Conservation (phyloP, 2,113 vertebrate genomes). For the Aramus guarauna region DNA sequence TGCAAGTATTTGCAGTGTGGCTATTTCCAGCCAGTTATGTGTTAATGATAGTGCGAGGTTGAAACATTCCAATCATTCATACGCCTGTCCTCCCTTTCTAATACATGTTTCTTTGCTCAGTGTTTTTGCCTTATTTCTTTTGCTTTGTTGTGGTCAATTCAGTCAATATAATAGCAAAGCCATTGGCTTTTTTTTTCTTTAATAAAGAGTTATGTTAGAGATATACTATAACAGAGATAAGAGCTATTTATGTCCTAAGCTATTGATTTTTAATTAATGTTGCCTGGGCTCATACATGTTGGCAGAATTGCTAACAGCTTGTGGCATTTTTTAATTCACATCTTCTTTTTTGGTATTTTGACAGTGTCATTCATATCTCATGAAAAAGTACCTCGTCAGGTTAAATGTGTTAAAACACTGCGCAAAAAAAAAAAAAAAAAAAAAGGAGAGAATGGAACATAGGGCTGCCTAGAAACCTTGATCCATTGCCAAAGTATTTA, state of each 20-base stretch:
- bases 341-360: slow-evolving; percentile 80
- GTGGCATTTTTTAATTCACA: slow-evolving; percentile 78
- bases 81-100: slow-evolving; percentile 68
- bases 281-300: slow-evolving; percentile 73
- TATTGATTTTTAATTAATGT: slow-evolving; percentile 85
- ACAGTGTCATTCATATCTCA: slow-evolving; percentile 82
- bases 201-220: slow-evolving; percentile 71
- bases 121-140: slow-evolving; percentile 59
- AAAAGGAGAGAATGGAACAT: slow-evolving; percentile 69
- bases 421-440: slow-evolving; percentile 49
- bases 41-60: slow-evolving; percentile 61
- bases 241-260: slow-evolving; percentile 77
- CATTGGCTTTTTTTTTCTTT: slow-evolving; percentile 37
- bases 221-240: slow-evolving; percentile 71
- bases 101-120: slow-evolving; percentile 30
- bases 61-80: slow-evolving; percentile 74
- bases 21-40: slow-evolving; percentile 60
- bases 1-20: slow-evolving; percentile 5
- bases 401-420: slow-evolving; percentile 82
- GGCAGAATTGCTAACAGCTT: slow-evolving; percentile 84
- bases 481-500: slow-evolving; percentile 88
- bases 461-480: slow-evolving; percentile 84
- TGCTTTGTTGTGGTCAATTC: slow-evolving; percentile 73
- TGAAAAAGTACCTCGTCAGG: slow-evolving; percentile 81
- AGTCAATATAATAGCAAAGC: slow-evolving; percentile 68